phyloP scores from a whole-genome alignment of 2,797 vertebrate species.

The Lagothrix lagotricha region DNA sequence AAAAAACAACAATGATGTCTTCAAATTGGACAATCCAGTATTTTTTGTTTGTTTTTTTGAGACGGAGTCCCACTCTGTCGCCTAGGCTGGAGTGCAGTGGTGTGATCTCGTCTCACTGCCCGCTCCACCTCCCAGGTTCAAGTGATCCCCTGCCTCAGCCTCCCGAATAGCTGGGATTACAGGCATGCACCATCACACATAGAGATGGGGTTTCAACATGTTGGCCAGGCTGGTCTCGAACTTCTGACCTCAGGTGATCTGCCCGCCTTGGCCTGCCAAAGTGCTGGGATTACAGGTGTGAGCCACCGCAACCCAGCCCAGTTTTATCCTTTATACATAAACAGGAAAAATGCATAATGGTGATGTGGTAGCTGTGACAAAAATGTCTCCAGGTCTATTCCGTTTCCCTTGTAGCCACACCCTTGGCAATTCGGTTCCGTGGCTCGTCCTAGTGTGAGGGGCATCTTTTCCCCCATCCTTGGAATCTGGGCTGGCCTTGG shows the following conservation, averaged over 20 bases:
- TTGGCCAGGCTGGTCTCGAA: background rate
- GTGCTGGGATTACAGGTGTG: background rate
- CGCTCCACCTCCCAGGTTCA: background rate
- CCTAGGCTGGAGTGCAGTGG: background rate
- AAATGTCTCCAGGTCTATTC: background rate
- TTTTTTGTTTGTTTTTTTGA: too few species aligned
- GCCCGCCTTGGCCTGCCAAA: background rate
- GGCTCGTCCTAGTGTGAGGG: fast-evolving
- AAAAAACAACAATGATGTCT: background rate
- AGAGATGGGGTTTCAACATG: background rate
- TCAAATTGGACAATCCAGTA: background rate
- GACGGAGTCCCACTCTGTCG: background rate
- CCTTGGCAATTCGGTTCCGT: fast-evolving
- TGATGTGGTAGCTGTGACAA: too few species aligned
- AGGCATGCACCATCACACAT: background rate
- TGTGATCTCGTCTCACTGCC: background rate
- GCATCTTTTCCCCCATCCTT: fast-evolving
- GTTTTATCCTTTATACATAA: background rate
- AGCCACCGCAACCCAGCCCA: fast-evolving
- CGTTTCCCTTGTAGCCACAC: background rate
- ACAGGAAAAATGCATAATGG: background rate
- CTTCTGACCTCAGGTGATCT: background rate
- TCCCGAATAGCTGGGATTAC: background rate
- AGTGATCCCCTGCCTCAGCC: background rate
- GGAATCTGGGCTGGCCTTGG: background rate